Evolutionary conservation across 2,888 invertebrate species (phyloP).

Genomic region (Tricholauxania praeusta): DNA sequence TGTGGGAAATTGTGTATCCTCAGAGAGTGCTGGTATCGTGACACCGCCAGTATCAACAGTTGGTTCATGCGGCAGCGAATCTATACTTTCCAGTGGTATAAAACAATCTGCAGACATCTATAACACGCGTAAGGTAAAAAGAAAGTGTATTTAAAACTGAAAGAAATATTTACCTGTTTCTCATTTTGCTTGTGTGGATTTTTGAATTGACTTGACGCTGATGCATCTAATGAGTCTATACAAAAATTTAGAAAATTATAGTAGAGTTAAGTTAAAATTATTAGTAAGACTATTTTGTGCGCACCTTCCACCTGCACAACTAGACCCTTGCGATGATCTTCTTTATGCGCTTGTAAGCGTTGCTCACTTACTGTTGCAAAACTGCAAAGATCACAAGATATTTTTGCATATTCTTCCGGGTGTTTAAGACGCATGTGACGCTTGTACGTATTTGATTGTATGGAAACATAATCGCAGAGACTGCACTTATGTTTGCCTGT

Average conservation of each 20-base stretch:
- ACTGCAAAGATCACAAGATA: slow-evolving; percentile 62
- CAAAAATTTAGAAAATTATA: slow-evolving; percentile 5
- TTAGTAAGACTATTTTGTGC: not conserved
- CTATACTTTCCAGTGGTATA: slow-evolving; percentile 62
- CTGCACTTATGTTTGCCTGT: slow-evolving; percentile 74
- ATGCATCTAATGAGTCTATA: slow-evolving; percentile 57
- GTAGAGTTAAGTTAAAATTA: not conserved
- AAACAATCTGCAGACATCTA: slow-evolving; percentile 65
- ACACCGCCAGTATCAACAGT: slow-evolving; percentile 65
- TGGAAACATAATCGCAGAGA: slow-evolving; percentile 77
- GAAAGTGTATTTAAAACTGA: not conserved
- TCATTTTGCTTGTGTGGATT: slow-evolving; percentile 53
- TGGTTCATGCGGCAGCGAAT: slow-evolving; percentile 63
- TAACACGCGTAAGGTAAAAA: slow-evolving; percentile 11
- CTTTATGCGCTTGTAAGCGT: slow-evolving; percentile 58
- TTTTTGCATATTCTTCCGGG: slow-evolving; percentile 65
- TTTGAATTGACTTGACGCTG: slow-evolving; percentile 49
- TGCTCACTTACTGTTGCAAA: slow-evolving; percentile 60
- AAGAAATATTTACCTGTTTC: slow-evolving; percentile 51
- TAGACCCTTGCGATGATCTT: slow-evolving; percentile 62
- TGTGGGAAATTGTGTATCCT: slow-evolving; percentile 65
- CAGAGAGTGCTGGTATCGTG: slow-evolving; percentile 65
- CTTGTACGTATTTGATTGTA: slow-evolving; percentile 78
- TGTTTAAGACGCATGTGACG: slow-evolving; percentile 72
- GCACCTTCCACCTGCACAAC: slow-evolving; percentile 58